Base-by-base conservation (phyloP, 2,888 invertebrate species). In the Thalpophila matura region DNA sequence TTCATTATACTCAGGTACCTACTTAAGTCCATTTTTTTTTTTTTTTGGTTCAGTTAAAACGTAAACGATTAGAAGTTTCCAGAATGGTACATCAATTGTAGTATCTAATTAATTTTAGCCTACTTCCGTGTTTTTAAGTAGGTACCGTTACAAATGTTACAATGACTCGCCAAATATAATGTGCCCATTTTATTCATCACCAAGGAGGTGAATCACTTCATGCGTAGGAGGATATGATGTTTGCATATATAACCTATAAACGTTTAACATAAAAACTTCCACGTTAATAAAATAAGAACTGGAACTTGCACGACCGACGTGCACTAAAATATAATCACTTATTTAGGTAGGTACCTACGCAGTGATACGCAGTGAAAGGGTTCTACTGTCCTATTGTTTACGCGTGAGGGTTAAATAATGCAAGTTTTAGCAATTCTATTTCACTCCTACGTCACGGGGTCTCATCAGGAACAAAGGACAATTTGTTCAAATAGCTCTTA, bases 101-200 rank as follows among this genome's bases (percentile, higher is more conserved):
- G 45, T 64, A n/a, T n/a, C n/a, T n/a, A 66, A 73, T 73, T 57
- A 71, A 69, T 62, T 65, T 50, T 50, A 49, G 58, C 51, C 29
- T 22, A 71, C 74, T 77, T 73, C 70, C 78, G 71, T 71, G 59
- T 60, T 65, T 75, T 74, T 58, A 57, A 71, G n/a, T n/a, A n/a
- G 72, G 66, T 72, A 65, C 74, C 76, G 73, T 71, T 71, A 80
- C 60, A 74, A 65, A 74, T 74, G 73, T 71, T 71, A 80, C 60
- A 74, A 74, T 80, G 79, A 82, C 75, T 78, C 74, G 82, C 82
- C 74, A 80, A 81, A 81, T 74, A 72, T 66, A 70, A 58, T 65
- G 59, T 55, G 59, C 60, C 51, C 57, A 77, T 77, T 80, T 80
- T 72, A 74, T 67, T 71, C 73, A 83, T 83, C 71, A 77, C 70